Evolutionary conservation across 1,140 invertebrate species (phyloP).

Genomic region (Diorhabda elongata): DNA sequence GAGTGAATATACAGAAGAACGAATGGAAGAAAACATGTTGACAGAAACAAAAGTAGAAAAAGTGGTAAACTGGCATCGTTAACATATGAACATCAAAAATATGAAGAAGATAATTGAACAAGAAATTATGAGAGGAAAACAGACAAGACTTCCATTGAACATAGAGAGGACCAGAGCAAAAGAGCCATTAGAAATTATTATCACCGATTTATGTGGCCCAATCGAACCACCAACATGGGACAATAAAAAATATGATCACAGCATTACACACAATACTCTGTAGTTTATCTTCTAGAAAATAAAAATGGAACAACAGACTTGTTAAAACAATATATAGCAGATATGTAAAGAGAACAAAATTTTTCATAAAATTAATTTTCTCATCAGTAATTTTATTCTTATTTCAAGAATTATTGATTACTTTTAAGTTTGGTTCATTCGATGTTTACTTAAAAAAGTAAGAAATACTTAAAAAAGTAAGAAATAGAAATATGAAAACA

Average conservation of each 20-base stretch:
- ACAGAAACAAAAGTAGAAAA: neutral
- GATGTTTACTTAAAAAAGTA: too few species aligned
- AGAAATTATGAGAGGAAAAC: constrained; percentile 30
- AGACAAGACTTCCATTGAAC: constrained; percentile 20
- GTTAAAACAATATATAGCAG: neutral
- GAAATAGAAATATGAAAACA: too few species aligned
- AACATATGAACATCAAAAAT: neutral
- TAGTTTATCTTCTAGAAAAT: constrained; percentile 38
- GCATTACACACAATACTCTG: constrained; percentile 39
- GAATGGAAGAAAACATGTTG: constrained; percentile 5
- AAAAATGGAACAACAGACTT: constrained; percentile 24
- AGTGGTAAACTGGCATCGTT: constrained; percentile 3
- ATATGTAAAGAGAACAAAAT: constrained; percentile 14
- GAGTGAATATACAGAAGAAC: constrained; percentile 1
- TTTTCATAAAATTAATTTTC: too few species aligned
- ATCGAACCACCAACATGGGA: constrained; percentile 28
- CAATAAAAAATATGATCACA: constrained; percentile 41
- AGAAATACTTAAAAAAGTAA: too few species aligned
- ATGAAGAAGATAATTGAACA: constrained; percentile 21
- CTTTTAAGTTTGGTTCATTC: too few species aligned
- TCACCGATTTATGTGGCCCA: neutral
- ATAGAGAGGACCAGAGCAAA: neutral
- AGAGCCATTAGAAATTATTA: neutral
- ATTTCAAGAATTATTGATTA: too few species aligned
- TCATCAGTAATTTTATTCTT: too few species aligned